Percentiles rank a stretch among this genome's conserved stretches.
Evolutionary conservation across 2,797 vertebrate genomes (phyloP).

Genomic region (Rhynchonycteris naso): DNA sequence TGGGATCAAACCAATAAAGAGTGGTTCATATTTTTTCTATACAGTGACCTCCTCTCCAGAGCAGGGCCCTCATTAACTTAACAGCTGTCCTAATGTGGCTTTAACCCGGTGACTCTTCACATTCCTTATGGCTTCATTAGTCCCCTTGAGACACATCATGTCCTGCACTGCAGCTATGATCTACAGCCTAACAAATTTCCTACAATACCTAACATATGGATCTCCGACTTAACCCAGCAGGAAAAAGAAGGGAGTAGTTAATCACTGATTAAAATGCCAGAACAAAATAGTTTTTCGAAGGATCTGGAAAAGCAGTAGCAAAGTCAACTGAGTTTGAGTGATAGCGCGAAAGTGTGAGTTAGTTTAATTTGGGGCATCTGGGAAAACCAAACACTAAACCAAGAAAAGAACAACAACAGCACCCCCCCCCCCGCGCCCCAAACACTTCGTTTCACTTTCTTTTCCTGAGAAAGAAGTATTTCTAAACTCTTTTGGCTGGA

Average conservation of each 20-base stretch:
- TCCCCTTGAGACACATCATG: conserved; percentile 89
- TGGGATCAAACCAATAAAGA: conserved; percentile 80
- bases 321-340: conserved; percentile 64
- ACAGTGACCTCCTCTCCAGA: conserved; percentile 86
- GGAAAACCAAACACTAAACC: conserved; percentile 62
- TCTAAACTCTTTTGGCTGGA: conserved; percentile 36
- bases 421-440: too few species aligned
- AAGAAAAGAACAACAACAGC: background rate
- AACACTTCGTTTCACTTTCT: background rate
- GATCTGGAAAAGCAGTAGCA: conserved; percentile 80
- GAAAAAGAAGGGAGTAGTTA: conserved; percentile 88
- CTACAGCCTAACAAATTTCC: conserved; percentile 90
- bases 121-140: conserved; percentile 89
- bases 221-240: conserved; percentile 90
- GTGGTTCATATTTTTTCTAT: conserved; percentile 86
- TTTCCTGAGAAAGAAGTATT: background rate
- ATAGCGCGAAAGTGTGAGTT: conserved; percentile 81
- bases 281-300: conserved; percentile 83
- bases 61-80: conserved; percentile 88
- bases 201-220: conserved; percentile 91
- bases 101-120: conserved; percentile 91
- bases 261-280: conserved; percentile 88
- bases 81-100: conserved; percentile 92
- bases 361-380: conserved; percentile 80
- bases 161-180: conserved; percentile 88